Base-by-base conservation (phyloP, 2,113 vertebrate genomes). In the Apteryx mantelli region DNA sequence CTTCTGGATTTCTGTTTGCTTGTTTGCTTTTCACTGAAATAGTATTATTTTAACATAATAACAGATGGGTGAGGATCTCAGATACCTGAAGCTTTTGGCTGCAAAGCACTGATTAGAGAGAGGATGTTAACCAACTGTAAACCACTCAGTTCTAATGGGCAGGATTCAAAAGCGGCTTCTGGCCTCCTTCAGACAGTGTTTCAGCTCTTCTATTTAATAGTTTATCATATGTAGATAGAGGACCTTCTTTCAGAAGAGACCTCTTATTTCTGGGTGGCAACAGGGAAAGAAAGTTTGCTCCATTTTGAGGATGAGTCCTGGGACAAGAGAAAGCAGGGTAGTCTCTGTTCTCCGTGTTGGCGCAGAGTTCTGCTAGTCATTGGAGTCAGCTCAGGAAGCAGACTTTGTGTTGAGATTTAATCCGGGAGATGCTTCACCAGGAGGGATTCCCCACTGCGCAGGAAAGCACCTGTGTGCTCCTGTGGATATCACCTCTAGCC, bases 11-110 rank as follows among this genome's bases (percentile, higher is more conserved):
- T 78, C 65, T 79, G 38, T 94, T 74, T 26, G 14, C 68, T 86
- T 74, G 38, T 58, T 77, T 77, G 69, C 80, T 87, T 93, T 40
- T 63, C 81, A 40, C 36, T 76, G 96, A 82, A 89, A 93, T 65
- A 9, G 17, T 56, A 42, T 66, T 52, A 40, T 74, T 91, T 91
- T 48, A 82, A 58, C 1, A 1, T 32, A 65, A 87, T 24, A 79
- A 79, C 91, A 94, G 93, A 92, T 88, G 92, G 77, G 76, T 32
- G 86, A 92, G 69, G 93, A 40, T 89, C 89, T 91, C 64, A 22
- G 78, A 5, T 87, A 82, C 89, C 94, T 89, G 90, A 70, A 74
- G 85, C 66, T 89, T 93, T 88, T 19, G 74, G 82, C 53, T 82
- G 84, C 77, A 74, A 69, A 69, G 38, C 40, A 34, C 63, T 93